Evolutionary conservation across 2,113 vertebrate genomes (phyloP), one percentile per base, ranked within the genome.

Genomic region (Caranx ignobilis): DNA sequence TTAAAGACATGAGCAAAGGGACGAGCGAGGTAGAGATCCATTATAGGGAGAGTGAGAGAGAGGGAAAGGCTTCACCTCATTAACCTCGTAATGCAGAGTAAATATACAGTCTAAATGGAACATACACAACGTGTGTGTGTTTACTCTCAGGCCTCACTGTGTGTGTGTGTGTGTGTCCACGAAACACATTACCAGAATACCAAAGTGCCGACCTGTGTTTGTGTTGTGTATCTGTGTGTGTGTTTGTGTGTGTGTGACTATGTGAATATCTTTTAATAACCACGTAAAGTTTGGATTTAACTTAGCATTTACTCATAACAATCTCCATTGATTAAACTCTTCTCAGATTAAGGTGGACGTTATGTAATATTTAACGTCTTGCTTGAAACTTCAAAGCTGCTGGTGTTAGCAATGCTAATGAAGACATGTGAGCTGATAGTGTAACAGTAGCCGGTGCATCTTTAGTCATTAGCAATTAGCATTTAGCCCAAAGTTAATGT

Each of bases 41-140:
- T 92, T 88, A 87, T 60, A 87, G 61, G 64, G 84, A 75, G 82
- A 81, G 70, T 2, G 47, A 48, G 45, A 6, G 48, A 50, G 48
- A 50, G 65, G 55, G 81, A 77, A 47, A 81, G 81, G 88, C 86
- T 83, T 84, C 91, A 87, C 89, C 89, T 91, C 91, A 92, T 93
- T 92, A 92, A 91, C 87, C 88, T 52, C 60, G 43, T 93, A 92
- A 93, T 90, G 87, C 91, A 92, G 87, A 92, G 90, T 93, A 90
- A 93, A 93, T 89, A 92, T 83, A 88, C 87, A 80, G 72, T 73
- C 87, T 88, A 77, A 89, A 91, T 88, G 90, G 87, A 90, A 87
- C 87, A 88, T 43, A 47, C 80, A 69, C 79, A 2, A 21, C 1
- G 84, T 81, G 83, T 89, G 83, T 90, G 82, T 92, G 89, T 88